A percentile compares a stretch with the other conserved stretches of the same genome.
Conservation (phyloP, 2,113 vertebrate genomes). For the Pampusana beccarii region DNA sequence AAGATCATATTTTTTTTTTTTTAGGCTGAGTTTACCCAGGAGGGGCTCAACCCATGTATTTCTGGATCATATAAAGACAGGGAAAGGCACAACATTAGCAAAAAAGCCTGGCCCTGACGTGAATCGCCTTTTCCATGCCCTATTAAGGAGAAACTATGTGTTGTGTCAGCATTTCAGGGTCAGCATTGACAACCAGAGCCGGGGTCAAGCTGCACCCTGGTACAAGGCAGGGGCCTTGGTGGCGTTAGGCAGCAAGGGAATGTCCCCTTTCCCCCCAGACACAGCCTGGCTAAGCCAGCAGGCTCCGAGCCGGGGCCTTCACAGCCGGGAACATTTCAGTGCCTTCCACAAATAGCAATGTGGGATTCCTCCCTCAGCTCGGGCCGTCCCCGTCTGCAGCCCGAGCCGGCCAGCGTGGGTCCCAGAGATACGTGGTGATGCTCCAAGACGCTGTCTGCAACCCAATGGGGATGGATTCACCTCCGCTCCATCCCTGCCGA, state of each 20-base stretch:
- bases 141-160: slow-evolving; percentile 52
- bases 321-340: not conserved
- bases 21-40: not conserved
- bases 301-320: not conserved
- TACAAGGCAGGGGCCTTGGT: not conserved
- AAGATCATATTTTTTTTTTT: not conserved
- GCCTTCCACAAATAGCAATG: not conserved
- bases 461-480: not conserved
- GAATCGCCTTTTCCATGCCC: not conserved
- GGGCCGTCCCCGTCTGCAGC: fast-evolving
- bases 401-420: not conserved
- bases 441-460: not conserved
- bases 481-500: not conserved
- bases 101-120: not conserved
- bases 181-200: not conserved
- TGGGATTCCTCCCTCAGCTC: slow-evolving; percentile 4
- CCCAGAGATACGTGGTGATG: not conserved
- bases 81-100: not conserved
- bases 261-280: not conserved
- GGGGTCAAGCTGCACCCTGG: not conserved
- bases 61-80: not conserved
- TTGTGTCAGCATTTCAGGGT: slow-evolving; percentile 7
- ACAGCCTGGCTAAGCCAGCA: not conserved
- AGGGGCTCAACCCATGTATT: not conserved
- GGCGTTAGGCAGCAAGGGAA: not conserved